Conservation (phyloP, 2,888 invertebrate species). For the Lasioglossum vierecki region DNA sequence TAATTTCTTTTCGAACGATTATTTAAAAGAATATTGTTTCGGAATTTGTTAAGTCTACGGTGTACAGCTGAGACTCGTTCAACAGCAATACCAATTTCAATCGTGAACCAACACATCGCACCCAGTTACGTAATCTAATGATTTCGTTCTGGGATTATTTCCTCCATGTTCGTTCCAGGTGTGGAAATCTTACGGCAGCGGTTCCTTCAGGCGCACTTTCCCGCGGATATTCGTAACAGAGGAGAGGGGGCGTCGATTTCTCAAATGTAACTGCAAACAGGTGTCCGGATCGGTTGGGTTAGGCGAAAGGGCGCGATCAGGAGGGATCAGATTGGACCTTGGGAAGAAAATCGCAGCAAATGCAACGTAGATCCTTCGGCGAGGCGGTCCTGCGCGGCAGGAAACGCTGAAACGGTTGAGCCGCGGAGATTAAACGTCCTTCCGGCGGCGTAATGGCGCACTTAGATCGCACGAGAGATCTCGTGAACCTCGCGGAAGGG, state of each 20-base stretch:
- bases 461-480: slow-evolving; percentile 58
- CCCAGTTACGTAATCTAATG: no score
- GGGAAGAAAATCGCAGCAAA: slow-evolving; percentile 50
- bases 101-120: no score
- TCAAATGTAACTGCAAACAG: slow-evolving; percentile 42
- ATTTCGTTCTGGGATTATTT: no score
- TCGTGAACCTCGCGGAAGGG: slow-evolving; percentile 7
- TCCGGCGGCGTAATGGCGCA: slow-evolving; percentile 68
- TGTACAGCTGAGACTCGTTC: no score
- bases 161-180: background rate
- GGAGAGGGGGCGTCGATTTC: slow-evolving; percentile 33
- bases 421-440: slow-evolving; percentile 70
- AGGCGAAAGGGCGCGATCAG: slow-evolving; percentile 20
- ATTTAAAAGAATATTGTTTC: no score
- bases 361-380: slow-evolving; percentile 44
- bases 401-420: slow-evolving; percentile 58
- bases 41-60: no score
- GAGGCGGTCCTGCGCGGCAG: slow-evolving; percentile 41
- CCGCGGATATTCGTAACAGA: background rate
- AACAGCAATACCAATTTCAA: no score
- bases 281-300: slow-evolving; percentile 34
- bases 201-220: background rate
- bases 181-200: background rate
- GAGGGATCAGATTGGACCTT: slow-evolving; percentile 26
- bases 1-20: background rate